Percentiles rank a stretch among this genome's conserved stretches.
Conservation (phyloP, 35 echinoderm and acorn worm species). For the Ophiothrix spiculata region DNA sequence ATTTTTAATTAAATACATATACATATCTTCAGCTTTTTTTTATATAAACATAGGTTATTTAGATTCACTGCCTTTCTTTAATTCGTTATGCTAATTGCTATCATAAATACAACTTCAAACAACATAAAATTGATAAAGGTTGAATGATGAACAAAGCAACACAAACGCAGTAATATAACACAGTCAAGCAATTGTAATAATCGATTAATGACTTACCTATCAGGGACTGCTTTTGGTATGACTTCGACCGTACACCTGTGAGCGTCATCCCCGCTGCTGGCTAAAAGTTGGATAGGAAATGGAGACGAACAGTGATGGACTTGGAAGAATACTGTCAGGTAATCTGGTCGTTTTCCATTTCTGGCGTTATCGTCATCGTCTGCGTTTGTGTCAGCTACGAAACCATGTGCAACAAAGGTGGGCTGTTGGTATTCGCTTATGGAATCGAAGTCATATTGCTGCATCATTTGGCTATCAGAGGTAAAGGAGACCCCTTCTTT, state of each 20-base stretch:
- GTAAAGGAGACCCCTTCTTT: background rate
- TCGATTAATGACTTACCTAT: slow-evolving; percentile 43
- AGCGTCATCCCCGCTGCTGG: slow-evolving; percentile 14
- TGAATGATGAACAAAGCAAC: background rate
- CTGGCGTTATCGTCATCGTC: slow-evolving; percentile 18
- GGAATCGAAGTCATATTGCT: background rate
- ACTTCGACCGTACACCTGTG: slow-evolving; percentile 57
- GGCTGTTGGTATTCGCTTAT: background rate
- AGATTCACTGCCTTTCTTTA: too few species aligned
- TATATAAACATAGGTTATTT: too few species aligned
- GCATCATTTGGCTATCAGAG: too few species aligned
- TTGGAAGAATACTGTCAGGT: slow-evolving; percentile 37
- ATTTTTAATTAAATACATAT: background rate
- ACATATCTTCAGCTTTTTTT: background rate
- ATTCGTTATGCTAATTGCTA: too few species aligned
- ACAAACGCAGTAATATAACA: background rate
- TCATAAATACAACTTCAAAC: background rate
- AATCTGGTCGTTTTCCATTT: slow-evolving; percentile 14
- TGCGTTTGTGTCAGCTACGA: slow-evolving; percentile 26
- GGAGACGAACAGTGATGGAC: slow-evolving; percentile 50
- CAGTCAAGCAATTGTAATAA: background rate
- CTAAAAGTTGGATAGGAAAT: slow-evolving; percentile 44
- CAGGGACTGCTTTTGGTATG: slow-evolving; percentile 54
- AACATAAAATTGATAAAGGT: background rate
- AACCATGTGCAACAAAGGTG: slow-evolving; percentile 29